Evolutionary conservation across 2,797 vertebrate species (phyloP), one percentile per base, ranked within the genome.

Genomic region (Menidia menidia): DNA sequence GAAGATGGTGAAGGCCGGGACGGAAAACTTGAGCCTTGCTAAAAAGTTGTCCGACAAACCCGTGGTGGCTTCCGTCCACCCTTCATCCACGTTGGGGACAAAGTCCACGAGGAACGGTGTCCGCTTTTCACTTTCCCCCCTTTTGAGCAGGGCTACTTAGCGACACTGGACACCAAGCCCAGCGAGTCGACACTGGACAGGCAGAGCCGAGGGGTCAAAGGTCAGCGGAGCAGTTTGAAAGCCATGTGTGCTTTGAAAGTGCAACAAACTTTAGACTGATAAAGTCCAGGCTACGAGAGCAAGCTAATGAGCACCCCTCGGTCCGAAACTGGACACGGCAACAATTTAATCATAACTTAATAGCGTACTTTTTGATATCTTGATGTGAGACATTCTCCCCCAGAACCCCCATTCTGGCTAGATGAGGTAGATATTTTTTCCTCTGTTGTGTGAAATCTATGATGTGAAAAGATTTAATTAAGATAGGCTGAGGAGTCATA

Each of bases 401-500:
- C 68, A 0, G 66, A 6, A 39, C 54, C 60, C 60, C 77, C 69
- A 1, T 50, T 73, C 70, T 4, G 8, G 47, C 51, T 68, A 61
- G 89, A 94, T 91, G 87, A 91, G 83, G 84, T 79, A 87, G 92
- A 94, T 93, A 90, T 86, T 91, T 84, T 25, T 72, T 59, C 71
- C 78, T 91, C 87, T 84, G 90, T 93, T 94, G 89, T 93, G 80
- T 79, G 79, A 90, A 94, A 94, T 93, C 90, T 88, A 80, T 90
- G 90, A 94, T 91, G 91, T 90, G 90, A 92, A 91, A 93, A 94
- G 93, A 95, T 95, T 95, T 95, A 94, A 94, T 95, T 95, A 95
- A 94, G 94, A 95, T 95, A 93, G 86, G 83, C 79, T 12, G 58
- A 89, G 88, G 79, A 89, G 85, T 88, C 88, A 90, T 94, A 94